Conservation (phyloP, 2,888 invertebrate species). For the Tetrapedia diversipes region DNA sequence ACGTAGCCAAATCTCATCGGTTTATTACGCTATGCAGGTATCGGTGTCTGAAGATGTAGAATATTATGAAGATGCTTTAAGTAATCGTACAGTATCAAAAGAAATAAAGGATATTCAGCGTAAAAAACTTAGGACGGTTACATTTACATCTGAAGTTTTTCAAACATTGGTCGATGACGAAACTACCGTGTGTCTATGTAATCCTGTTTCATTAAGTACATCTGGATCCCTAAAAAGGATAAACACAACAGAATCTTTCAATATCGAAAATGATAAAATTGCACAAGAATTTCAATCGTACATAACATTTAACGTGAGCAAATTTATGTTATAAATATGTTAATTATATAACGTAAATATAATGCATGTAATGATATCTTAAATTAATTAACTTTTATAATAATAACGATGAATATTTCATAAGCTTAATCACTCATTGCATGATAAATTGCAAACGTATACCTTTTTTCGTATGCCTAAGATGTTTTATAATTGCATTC, state of each 20-base stretch:
- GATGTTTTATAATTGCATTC: conserved; percentile 11
- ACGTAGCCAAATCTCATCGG: conserved; percentile 42
- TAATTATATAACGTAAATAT: conserved; percentile 35
- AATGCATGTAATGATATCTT: conserved; percentile 44
- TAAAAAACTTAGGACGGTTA: conserved; percentile 75
- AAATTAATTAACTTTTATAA: background rate
- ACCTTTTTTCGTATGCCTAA: conserved; percentile 11
- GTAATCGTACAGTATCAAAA: conserved; percentile 53
- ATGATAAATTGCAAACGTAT: conserved; percentile 39
- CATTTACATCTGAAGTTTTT: conserved; percentile 77
- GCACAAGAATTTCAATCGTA: conserved; percentile 48
- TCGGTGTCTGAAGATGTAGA: conserved; percentile 64
- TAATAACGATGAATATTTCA: conserved; percentile 6
- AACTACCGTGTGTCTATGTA: conserved; percentile 70
- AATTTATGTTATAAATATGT: conserved; percentile 52
- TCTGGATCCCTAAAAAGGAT: conserved; percentile 44
- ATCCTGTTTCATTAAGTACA: conserved; percentile 48
- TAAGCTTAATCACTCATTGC: conserved; percentile 31
- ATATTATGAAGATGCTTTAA: conserved; percentile 65
- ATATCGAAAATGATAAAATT: conserved; percentile 35
- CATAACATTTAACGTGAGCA: conserved; percentile 58
- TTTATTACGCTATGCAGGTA: conserved; percentile 60
- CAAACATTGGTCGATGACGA: conserved; percentile 78
- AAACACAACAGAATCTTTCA: conserved; percentile 24
- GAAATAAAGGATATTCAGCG: conserved; percentile 70